Evolutionary conservation across 2,888 invertebrate genomes (phyloP).

Genomic region (Lampropteryx suffumata): DNA sequence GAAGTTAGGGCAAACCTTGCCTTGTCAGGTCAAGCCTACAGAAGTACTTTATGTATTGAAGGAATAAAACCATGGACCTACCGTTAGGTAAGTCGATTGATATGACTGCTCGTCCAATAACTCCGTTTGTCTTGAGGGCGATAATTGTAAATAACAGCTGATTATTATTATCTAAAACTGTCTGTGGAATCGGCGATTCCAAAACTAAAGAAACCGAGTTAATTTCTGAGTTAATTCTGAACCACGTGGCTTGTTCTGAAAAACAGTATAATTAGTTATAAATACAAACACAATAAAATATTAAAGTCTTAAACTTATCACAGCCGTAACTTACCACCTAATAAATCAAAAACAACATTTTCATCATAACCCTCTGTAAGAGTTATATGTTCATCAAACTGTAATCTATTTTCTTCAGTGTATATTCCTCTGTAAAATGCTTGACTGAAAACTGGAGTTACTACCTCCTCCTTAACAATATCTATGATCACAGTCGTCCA

Average conservation of each 20-base stretch:
- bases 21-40: too few relatives aligned
- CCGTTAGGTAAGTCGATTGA: slow-evolving; percentile 48
- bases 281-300: too few relatives aligned
- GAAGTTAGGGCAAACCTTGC: too few relatives aligned
- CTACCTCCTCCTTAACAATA: slow-evolving; percentile 39
- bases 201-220: slow-evolving; percentile 30
- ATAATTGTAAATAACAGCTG: slow-evolving; percentile 44
- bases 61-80: slow-evolving; percentile 18
- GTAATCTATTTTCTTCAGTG: slow-evolving; percentile 38
- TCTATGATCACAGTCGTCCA: slow-evolving; percentile 50
- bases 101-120: slow-evolving; percentile 41
- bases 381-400: slow-evolving; percentile 43
- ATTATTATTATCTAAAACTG: slow-evolving; percentile 38
- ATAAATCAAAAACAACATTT: slow-evolving; percentile 46
- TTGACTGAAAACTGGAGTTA: slow-evolving; percentile 45
- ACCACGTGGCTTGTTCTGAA: slow-evolving; percentile 39
- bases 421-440: slow-evolving; percentile 53
- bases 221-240: slow-evolving; percentile 27
- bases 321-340: slow-evolving; percentile 45
- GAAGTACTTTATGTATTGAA: background rate
- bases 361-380: slow-evolving; percentile 50
- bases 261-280: slow-evolving; percentile 10
- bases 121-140: slow-evolving; percentile 38
- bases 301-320: background rate
- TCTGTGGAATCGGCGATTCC: slow-evolving; percentile 32